Evolutionary conservation across 2,113 vertebrate species (phyloP), one percentile per base, ranked within the genome.

Genomic region (Syrrhaptes paradoxus): DNA sequence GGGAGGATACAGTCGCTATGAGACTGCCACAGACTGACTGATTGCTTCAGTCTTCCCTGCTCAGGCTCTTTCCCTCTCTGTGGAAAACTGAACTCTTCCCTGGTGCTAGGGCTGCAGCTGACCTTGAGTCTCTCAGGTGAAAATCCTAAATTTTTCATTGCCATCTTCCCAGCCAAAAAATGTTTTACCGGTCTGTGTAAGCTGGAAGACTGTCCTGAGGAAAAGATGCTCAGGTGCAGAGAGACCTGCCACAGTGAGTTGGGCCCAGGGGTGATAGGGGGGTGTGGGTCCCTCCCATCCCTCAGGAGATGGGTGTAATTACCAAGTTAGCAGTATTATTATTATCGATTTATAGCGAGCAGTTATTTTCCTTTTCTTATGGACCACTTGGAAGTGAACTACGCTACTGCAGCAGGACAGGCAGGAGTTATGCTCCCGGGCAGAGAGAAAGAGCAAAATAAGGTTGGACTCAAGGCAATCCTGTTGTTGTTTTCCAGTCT

Each of bases 321-420:
- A 48, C 66, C 26, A 59, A 57, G 38, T 38, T 61, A 70, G 55
- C 48, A 38, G 51, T 41, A 41, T 41, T 41, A 14, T 41, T 41
- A 41, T 41, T 41, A 14, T 41, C 41, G 1, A 65, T 85, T 85
- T 65, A 68, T 4, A 57, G 26, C 17, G 63, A 90, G 13, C 38
- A 61, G 57, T 90, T 87, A 57, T 62, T 91, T 82, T 87, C n/a
- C 45, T 90, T 72, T 72, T 75, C 34, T 63, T 68, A 41, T 63
- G 38, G 63, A 32, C 31, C 34, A 18, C 32, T 67, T 72, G 70
- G 32, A 89, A 79, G 32, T 17, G 11, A 96, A 21, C 8, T 51
- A 26, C 32, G 2, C 8, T 49, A 11, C 17, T 66, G 62, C 45
- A 92, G 71, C 22, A 38, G 75, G 34, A 48, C 61, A 83, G 75